Evolutionary conservation across 2,888 invertebrate species (phyloP).

Genomic region (Athetis lepigone): DNA sequence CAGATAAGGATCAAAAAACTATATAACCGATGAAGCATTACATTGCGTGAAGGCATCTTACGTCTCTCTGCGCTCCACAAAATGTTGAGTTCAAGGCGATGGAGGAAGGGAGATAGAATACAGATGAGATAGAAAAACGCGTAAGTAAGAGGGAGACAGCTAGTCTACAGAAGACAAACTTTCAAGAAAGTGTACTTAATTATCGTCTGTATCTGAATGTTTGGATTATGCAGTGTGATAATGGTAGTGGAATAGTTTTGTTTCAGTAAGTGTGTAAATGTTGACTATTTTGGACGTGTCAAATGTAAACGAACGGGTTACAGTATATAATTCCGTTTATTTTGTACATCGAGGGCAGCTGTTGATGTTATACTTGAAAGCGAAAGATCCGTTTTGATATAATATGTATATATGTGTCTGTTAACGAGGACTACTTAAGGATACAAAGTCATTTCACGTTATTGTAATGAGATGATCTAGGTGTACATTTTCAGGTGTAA

Average conservation of each 20-base stretch:
- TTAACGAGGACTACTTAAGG: neutral
- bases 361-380: neutral
- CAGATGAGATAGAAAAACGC: conserved; percentile 13
- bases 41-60: conserved; percentile 62
- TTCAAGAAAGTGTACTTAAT: conserved; percentile 66
- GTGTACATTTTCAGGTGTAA: too few relatives aligned
- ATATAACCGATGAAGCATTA: conserved; percentile 56
- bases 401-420: neutral
- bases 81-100: conserved; percentile 65
- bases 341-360: neutral
- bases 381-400: too few relatives aligned
- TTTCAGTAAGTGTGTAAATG: conserved; percentile 15
- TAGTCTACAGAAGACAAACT: conserved; percentile 58
- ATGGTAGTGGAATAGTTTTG: conserved; percentile 25
- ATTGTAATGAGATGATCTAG: neutral
- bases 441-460: neutral
- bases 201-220: conserved; percentile 47
- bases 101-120: conserved; percentile 15
- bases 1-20: conserved; percentile 62
- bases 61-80: conserved; percentile 57
- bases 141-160: conserved; percentile 15
- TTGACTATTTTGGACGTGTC: conserved; percentile 4
- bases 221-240: conserved; percentile 46
- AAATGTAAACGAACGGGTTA: conserved; percentile 4
- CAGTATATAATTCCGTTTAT: neutral